Percentiles rank a stretch among this genome's conserved stretches.
Evolutionary conservation across 2,888 invertebrate genomes (phyloP).

Genomic region (Onchidella celtica): DNA sequence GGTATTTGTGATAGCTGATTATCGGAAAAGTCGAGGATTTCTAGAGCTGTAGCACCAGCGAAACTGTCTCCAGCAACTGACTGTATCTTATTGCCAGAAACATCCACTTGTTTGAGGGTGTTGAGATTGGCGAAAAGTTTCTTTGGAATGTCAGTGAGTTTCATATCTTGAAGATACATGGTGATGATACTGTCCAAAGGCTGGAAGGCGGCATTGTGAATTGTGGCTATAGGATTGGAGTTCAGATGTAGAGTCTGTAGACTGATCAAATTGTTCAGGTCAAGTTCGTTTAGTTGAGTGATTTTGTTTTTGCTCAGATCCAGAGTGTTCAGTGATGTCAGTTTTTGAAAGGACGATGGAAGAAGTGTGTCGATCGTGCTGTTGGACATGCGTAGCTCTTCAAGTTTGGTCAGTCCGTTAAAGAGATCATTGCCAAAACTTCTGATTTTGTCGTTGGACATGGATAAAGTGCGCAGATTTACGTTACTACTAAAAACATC

Average conservation of each 20-base stretch:
- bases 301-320: not conserved
- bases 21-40: conserved; percentile 33
- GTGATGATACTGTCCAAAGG: conserved; percentile 29
- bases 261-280: conserved; percentile 54
- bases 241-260: conserved; percentile 53
- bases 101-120: conserved; percentile 55
- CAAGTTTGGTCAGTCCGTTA: not conserved
- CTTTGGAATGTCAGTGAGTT: conserved; percentile 51
- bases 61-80: conserved; percentile 53
- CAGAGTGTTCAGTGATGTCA: not conserved
- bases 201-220: conserved; percentile 55
- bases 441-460: not conserved
- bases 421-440: not conserved
- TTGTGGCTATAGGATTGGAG: conserved; percentile 55
- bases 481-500: not conserved
- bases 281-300: not conserved
- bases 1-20: conserved; percentile 17
- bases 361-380: not conserved
- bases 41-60: conserved; percentile 50
- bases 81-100: conserved; percentile 55
- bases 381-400: not conserved
- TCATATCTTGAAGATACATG: conserved; percentile 48
- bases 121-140: conserved; percentile 57
- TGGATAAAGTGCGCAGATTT: conserved; percentile 4
- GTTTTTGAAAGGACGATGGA: not conserved